Percentiles rank a stretch among this genome's conserved stretches.
These are phyloP conservation scores for Drosophila atripex DNA, from an alignment of 2,888 invertebrate species.

Conservation along the genomic window DNA sequence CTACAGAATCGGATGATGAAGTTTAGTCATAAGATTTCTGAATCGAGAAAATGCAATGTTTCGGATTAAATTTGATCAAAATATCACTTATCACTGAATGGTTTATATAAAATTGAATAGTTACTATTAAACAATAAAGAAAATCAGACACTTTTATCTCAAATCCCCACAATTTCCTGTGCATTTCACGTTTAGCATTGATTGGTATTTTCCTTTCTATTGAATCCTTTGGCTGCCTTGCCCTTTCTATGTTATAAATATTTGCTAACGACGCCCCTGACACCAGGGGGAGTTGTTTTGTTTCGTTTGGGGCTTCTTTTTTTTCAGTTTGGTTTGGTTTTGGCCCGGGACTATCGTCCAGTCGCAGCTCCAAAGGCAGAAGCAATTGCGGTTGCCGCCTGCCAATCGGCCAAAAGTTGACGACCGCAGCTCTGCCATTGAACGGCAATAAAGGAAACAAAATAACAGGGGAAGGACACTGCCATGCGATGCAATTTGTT, in stretches of 20 bases:
- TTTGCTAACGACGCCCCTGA: conserved; percentile 70
- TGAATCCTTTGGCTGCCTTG: conserved; percentile 4
- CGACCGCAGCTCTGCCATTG: conserved; percentile 60
- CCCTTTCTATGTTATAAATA: conserved; percentile 52
- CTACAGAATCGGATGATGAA: background rate
- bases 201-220: conserved; percentile 3
- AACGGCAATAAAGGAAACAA: conserved; percentile 47
- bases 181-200: conserved; percentile 4
- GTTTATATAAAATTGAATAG: no score
- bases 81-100: no score
- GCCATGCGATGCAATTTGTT: conserved; percentile 70
- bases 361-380: conserved; percentile 15
- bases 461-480: conserved; percentile 26
- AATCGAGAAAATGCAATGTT: background rate
- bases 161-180: background rate
- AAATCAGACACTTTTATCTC: background rate
- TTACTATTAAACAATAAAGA: background rate
- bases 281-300: conserved; percentile 30
- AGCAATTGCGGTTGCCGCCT: conserved; percentile 72
- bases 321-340: background rate
- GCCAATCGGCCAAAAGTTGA: conserved; percentile 74
- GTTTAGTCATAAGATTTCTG: background rate
- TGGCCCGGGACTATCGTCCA: conserved; percentile 53
- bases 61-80: no score
- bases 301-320: background rate